Conservation (phyloP, 2,888 invertebrate species). For the Aromia moschata region DNA sequence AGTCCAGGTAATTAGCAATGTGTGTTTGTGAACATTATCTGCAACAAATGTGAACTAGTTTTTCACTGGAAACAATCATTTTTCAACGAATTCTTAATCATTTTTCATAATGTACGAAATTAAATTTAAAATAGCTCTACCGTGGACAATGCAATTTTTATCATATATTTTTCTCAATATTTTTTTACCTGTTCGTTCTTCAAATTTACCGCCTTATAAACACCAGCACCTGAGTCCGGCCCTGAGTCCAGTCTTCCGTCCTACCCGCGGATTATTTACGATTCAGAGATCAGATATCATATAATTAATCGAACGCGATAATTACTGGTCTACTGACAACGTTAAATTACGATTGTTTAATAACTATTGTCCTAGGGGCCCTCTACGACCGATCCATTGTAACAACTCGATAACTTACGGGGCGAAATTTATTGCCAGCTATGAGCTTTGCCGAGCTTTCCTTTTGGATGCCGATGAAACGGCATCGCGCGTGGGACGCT, state of each 20-base stretch:
- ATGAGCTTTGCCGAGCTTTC: slow-evolving; percentile 27
- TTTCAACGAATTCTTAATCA: too few species aligned
- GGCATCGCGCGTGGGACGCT: slow-evolving; percentile 17
- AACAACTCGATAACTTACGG: slow-evolving; percentile 25
- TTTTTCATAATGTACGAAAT: too few species aligned
- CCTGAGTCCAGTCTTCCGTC: slow-evolving; percentile 21
- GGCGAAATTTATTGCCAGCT: slow-evolving; percentile 24
- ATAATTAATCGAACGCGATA: slow-evolving; percentile 58
- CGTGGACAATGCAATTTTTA: too few species aligned
- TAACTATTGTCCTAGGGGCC: slow-evolving; percentile 37
- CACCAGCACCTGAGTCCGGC: too few species aligned
- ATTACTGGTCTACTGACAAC: slow-evolving; percentile 56
- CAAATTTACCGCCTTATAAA: too few species aligned
- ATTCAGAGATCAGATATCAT: slow-evolving; percentile 39
- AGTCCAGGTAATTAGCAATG: too few species aligned
- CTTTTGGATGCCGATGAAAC: slow-evolving; percentile 26
- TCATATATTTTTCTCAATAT: too few species aligned
- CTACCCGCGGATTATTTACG: slow-evolving; percentile 25
- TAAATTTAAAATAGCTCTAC: too few species aligned
- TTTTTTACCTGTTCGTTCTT: too few species aligned
- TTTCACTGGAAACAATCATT: too few species aligned
- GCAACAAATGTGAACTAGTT: too few species aligned
- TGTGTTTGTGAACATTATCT: too few species aligned
- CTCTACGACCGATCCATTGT: slow-evolving; percentile 24
- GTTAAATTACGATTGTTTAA: slow-evolving; percentile 57